phyloP scores from a whole-genome alignment of 2,888 invertebrate genomes.

The Celastrina argiolus region DNA sequence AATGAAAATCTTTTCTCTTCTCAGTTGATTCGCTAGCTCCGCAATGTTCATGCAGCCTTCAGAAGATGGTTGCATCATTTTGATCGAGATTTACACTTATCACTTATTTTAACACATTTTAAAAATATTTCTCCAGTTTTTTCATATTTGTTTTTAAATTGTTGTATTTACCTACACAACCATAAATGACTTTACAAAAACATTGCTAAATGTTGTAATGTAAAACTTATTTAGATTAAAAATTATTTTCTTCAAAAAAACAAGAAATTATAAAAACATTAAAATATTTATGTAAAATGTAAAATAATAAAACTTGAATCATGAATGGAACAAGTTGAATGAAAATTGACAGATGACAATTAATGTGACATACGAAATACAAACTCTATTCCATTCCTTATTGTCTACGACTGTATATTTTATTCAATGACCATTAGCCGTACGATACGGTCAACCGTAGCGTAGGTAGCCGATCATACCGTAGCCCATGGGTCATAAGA shows the following conservation, averaged over 20 bases:
- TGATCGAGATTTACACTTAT: slow-evolving; percentile 39
- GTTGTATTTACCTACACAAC: not conserved
- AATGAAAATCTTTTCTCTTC: slow-evolving; percentile 92
- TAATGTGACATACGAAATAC: not conserved
- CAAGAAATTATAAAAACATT: slow-evolving; percentile 5
- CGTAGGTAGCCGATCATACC: too few relatives aligned
- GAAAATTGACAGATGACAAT: not conserved
- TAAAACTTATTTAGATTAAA: not conserved
- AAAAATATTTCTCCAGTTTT: slow-evolving; percentile 32
- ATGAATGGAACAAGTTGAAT: slow-evolving; percentile 25
- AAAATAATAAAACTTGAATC: slow-evolving; percentile 31
- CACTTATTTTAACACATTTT: slow-evolving; percentile 42
- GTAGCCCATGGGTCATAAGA: too few relatives aligned
- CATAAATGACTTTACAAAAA: not conserved
- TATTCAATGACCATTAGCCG: too few relatives aligned
- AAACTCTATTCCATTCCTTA: too few relatives aligned
- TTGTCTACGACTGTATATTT: too few relatives aligned
- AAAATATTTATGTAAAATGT: slow-evolving; percentile 27
- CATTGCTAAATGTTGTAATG: not conserved
- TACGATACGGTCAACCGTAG: too few relatives aligned
- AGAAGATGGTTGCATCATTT: slow-evolving; percentile 70
- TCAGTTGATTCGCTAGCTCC: slow-evolving; percentile 79
- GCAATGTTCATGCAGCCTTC: slow-evolving; percentile 73
- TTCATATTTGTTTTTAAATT: slow-evolving; percentile 32
- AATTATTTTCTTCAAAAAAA: not conserved